Percentiles rank a stretch among this genome's conserved stretches.
Evolutionary conservation across 1,140 invertebrate genomes (phyloP).

Genomic region (Drosophila bipectinata): DNA sequence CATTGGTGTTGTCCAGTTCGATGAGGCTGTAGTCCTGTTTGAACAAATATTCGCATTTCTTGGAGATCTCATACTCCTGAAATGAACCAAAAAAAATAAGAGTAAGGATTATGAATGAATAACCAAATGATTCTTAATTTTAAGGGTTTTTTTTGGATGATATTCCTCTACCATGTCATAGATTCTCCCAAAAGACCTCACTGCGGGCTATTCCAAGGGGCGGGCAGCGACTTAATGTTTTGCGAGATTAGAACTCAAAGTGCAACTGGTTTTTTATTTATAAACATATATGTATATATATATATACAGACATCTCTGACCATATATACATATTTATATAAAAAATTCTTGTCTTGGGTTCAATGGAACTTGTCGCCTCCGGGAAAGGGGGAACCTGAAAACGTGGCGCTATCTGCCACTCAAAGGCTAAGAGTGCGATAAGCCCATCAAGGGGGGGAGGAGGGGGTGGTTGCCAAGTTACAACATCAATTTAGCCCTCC

Average conservation of each 20-base stretch:
- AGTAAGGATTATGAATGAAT: too few species aligned
- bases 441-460: background rate
- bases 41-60: conserved; percentile 87
- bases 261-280: conserved; percentile 48
- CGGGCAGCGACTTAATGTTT: too few species aligned
- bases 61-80: conserved; percentile 87
- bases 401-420: conserved; percentile 23
- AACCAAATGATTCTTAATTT: too few species aligned
- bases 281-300: background rate
- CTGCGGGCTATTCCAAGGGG: background rate
- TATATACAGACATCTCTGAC: too few species aligned
- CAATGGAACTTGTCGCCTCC: conserved; percentile 37
- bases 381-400: conserved; percentile 20
- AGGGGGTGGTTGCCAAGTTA: conserved; percentile 1
- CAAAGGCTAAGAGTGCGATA: conserved; percentile 26
- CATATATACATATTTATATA: background rate
- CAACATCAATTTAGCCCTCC: conserved; percentile 19
- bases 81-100: background rate
- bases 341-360: conserved; percentile 34
- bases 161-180: too few species aligned
- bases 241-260: conserved; percentile 43
- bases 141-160: too few species aligned
- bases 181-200: background rate
- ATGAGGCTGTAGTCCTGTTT: conserved; percentile 87
- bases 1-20: conserved; percentile 87